Evolutionary conservation across 2,797 vertebrate species (phyloP).

Genomic region (Bradypus variegatus): DNA sequence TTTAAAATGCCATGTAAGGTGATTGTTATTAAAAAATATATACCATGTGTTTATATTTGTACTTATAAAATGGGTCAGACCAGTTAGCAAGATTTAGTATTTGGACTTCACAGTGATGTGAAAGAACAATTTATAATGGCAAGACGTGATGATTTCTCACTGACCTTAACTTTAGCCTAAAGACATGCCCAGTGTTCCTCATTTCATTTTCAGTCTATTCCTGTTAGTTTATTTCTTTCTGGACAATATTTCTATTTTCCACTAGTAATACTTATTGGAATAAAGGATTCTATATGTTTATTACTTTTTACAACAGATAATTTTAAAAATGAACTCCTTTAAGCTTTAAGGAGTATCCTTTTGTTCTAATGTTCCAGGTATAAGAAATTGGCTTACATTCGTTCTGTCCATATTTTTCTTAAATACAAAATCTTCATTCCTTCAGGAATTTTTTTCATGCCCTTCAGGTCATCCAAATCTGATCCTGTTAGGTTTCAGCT

Average conservation of each 20-base stretch:
- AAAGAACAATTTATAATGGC: background rate
- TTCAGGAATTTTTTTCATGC: background rate
- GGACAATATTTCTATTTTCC: conserved; percentile 4
- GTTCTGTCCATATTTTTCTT: conserved; percentile 13
- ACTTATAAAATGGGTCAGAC: background rate
- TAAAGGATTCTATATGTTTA: conserved; percentile 6
- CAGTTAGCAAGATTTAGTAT: background rate
- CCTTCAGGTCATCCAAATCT: background rate
- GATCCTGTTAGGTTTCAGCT: background rate
- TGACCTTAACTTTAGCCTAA: background rate
- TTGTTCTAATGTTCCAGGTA: background rate
- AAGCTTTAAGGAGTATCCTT: background rate
- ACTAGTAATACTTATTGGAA: background rate
- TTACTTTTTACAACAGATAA: conserved; percentile 14
- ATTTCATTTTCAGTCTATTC: background rate
- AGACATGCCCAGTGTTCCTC: background rate
- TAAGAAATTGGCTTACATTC: background rate
- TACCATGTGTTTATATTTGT: background rate
- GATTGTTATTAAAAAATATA: conserved; percentile 1
- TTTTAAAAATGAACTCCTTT: conserved; percentile 1
- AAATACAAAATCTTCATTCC: background rate
- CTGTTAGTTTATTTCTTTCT: background rate
- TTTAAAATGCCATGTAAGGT: conserved; percentile 1
- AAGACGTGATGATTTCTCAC: background rate
- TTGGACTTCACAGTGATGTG: background rate